Evolutionary conservation across 2,797 vertebrate genomes (phyloP), one percentile per base, ranked within the genome.

Genomic region (Lithobates pipiens): DNA sequence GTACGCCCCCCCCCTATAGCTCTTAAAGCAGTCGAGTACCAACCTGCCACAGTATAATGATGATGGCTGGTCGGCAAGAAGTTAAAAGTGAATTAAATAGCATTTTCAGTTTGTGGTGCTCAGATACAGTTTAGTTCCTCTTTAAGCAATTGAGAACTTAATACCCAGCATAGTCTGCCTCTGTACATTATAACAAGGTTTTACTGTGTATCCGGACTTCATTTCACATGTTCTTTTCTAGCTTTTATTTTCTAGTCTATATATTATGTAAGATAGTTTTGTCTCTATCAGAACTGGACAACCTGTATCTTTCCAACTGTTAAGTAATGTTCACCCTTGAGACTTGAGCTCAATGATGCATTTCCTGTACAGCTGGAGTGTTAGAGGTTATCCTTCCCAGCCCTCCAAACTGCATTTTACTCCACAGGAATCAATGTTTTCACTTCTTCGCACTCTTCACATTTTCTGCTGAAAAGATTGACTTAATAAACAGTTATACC

Each of bases 401-500:
- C 25, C 25, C n/a, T 67, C 1, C 65, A 67, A 67, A 16, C 69
- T 21, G 39, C 36, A 67, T 27, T 67, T 67, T 67, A 67, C 65
- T 10, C 65, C 27, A 67, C 27, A 67, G 27, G 65, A 25, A 67
- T 67, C 13, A 67, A 29, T 1, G 0, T 11, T 11, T 67, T 29
- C 65, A 67, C 25, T 25, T 67, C 54, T 61, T 61, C 21, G 5
- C 54, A 21, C 21, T 3, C n/a, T 54, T 80, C 44, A 34, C 8
- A 46, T 34, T 54, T 68, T 70, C 16, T 69, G 57, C 21, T 36
- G 54, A 32, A 54, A 46, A 44, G 3, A 68, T 25, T 63, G n/a
- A 72, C 9, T 23, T 18, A 72, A 54, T 42, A 88, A 89, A 86
- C 81, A 84, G 75, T 65, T 81, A 82, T 91, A 93, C 97, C 93